phyloP scores from a whole-genome alignment of 2,888 invertebrate species.

The Pediacus dermestoides region DNA sequence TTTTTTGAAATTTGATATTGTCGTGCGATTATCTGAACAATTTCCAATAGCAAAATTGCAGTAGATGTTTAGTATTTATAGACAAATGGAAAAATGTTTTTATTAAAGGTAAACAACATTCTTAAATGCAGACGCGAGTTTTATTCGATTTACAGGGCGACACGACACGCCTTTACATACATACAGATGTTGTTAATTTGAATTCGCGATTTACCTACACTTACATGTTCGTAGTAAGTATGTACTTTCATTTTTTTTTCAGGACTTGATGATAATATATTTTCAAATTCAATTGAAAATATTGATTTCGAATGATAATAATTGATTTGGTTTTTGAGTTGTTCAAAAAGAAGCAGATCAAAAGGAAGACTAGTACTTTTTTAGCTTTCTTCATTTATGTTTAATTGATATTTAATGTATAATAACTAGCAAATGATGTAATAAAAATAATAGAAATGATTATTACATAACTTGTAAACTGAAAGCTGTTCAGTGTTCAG shows the following conservation, averaged over 20 bases:
- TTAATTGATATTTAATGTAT: slow-evolving; percentile 21
- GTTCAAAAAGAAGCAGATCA: slow-evolving; percentile 4
- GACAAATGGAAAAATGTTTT: slow-evolving; percentile 1
- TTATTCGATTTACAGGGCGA: slow-evolving; percentile 14
- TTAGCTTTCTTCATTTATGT: not conserved
- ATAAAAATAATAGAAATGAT: slow-evolving; percentile 36
- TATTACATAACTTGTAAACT: slow-evolving; percentile 33
- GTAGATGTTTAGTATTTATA: no score
- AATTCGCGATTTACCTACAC: slow-evolving; percentile 28
- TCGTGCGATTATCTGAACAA: no score
- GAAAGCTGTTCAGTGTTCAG: slow-evolving; percentile 29
- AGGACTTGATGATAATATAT: slow-evolving; percentile 2
- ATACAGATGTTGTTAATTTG: slow-evolving; percentile 35
- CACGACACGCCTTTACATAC: slow-evolving; percentile 28
- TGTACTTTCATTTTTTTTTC: slow-evolving; percentile 22
- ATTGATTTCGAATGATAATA: no score
- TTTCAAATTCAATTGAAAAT: not conserved
- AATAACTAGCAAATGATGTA: slow-evolving; percentile 26
- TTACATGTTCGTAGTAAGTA: no score
- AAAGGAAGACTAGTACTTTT: no score
- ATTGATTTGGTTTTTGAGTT: slow-evolving; percentile 6
- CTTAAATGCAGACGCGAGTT: slow-evolving; percentile 14
- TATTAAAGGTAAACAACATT: slow-evolving; percentile 15
- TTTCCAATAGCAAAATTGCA: no score
- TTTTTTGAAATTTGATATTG: no score